A percentile compares a stretch with the other conserved stretches of the same genome.
phyloP scores from a whole-genome alignment of 2,888 invertebrate species.

The Charanyca ferruginea region DNA sequence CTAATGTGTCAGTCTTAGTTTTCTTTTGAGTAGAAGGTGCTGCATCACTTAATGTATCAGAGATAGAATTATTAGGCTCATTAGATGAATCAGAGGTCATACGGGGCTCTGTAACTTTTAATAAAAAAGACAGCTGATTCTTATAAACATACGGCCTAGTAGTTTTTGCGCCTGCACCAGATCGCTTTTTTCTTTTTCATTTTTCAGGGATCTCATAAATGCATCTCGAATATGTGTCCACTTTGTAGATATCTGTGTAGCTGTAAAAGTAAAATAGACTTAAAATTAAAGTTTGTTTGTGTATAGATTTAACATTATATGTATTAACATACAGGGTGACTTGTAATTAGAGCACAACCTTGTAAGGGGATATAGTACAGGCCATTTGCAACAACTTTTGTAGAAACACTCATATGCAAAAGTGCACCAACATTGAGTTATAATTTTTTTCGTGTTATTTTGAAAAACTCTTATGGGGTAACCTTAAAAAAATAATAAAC shows the following conservation, averaged over 20 bases:
- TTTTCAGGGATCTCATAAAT: slow-evolving; percentile 27
- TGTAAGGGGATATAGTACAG: no score
- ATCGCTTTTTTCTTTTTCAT: slow-evolving; percentile 26
- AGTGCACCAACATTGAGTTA: no score
- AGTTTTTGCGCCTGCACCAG: slow-evolving; percentile 29
- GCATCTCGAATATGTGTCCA: slow-evolving; percentile 27
- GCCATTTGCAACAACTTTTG: no score
- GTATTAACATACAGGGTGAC: no score
- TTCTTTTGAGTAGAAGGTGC: slow-evolving; percentile 30
- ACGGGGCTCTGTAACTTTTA: slow-evolving; percentile 27
- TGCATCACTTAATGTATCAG: slow-evolving; percentile 22
- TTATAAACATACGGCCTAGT: slow-evolving; percentile 26
- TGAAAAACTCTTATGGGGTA: no score
- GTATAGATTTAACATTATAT: slow-evolving; percentile 6
- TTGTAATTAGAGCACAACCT: no score
- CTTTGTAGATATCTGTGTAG: no score
- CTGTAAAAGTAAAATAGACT: slow-evolving; percentile 32
- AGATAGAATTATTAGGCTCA: slow-evolving; percentile 23
- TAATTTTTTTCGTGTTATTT: no score
- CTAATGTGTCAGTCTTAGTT: no score
- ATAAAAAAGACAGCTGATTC: no score
- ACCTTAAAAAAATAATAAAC: no score
- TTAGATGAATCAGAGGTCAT: slow-evolving; percentile 26
- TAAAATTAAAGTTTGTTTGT: slow-evolving; percentile 10
- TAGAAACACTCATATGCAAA: no score